These are phyloP conservation scores for Drosophila insularis DNA, from an alignment of 1,140 invertebrate genomes.

Conservation along the genomic window DNA sequence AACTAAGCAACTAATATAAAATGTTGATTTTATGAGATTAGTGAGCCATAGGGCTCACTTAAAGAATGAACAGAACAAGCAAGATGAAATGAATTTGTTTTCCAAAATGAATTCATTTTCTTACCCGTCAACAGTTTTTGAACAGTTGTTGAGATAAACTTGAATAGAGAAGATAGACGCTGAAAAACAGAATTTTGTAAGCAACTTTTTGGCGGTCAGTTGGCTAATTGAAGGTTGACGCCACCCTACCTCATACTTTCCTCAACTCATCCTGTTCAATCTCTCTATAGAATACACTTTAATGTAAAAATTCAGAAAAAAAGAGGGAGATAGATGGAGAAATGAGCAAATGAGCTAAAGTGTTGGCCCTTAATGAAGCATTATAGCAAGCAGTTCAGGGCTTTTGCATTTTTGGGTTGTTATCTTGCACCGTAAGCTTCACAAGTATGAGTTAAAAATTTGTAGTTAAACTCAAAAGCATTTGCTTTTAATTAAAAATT, in stretches of 20 bases:
- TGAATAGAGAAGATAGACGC: background rate
- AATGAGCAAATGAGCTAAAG: constrained; percentile 2
- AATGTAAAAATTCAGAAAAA: background rate
- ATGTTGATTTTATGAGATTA: too few relatives aligned
- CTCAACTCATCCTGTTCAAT: background rate
- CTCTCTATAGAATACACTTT: background rate
- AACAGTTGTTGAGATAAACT: constrained; percentile 6
- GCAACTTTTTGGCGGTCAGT: constrained; percentile 73
- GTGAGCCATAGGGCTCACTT: background rate
- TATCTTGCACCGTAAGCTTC: constrained; percentile 14
- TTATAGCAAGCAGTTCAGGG: background rate
- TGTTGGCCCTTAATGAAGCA: constrained; percentile 9
- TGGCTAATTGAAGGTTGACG: constrained; percentile 67
- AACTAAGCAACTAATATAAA: too few relatives aligned
- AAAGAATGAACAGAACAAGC: background rate
- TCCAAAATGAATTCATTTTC: background rate
- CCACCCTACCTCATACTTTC: background rate
- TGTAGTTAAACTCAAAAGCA: constrained; percentile 30
- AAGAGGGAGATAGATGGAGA: background rate
- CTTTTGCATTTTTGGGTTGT: background rate
- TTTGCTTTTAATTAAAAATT: constrained; percentile 80
- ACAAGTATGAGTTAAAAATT: constrained; percentile 1
- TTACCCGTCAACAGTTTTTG: background rate
- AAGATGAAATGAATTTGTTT: background rate
- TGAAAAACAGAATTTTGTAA: constrained; percentile 28